Percentiles rank a stretch among this genome's conserved stretches.
phyloP scores from a whole-genome alignment of 2,888 invertebrate species.

The Scaptomyza reducta region DNA sequence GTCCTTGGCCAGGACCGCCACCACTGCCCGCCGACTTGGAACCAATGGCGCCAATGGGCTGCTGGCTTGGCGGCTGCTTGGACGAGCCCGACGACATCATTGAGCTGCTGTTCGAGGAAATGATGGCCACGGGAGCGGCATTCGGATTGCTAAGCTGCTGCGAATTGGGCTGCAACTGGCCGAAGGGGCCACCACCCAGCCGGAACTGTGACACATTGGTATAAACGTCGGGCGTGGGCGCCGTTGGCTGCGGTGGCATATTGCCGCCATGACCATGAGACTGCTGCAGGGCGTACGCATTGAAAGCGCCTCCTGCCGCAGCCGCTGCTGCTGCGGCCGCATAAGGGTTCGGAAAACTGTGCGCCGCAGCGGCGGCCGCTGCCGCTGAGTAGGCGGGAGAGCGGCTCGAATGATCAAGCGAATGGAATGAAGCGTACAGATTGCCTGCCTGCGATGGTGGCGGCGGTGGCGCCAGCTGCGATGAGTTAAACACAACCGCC shows the following conservation, averaged over 20 bases:
- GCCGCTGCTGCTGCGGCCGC: slow-evolving; percentile 78
- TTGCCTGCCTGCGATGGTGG: slow-evolving; percentile 89
- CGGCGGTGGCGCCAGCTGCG: slow-evolving; percentile 88
- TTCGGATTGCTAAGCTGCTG: slow-evolving; percentile 92
- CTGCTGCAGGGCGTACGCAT: slow-evolving; percentile 87
- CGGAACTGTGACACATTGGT: slow-evolving; percentile 87
- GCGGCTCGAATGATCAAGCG: slow-evolving; percentile 88
- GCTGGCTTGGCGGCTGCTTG: slow-evolving; percentile 89
- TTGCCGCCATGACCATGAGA: slow-evolving; percentile 77
- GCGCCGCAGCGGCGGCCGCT: slow-evolving; percentile 86
- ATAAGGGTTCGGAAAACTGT: slow-evolving; percentile 86
- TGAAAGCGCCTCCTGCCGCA: slow-evolving; percentile 87
- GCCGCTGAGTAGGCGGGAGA: slow-evolving; percentile 93
- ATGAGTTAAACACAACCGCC: slow-evolving; percentile 90
- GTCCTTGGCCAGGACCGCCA: slow-evolving; percentile 69
- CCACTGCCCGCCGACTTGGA: slow-evolving; percentile 81
- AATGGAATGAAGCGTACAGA: slow-evolving; percentile 92
- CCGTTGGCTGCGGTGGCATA: slow-evolving; percentile 86
- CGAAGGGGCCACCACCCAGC: slow-evolving; percentile 86
- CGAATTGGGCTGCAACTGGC: slow-evolving; percentile 86
- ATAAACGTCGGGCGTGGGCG: slow-evolving; percentile 89
- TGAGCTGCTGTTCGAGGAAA: slow-evolving; percentile 94
- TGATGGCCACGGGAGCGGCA: slow-evolving; percentile 88
- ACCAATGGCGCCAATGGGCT: slow-evolving; percentile 93
- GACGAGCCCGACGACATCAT: slow-evolving; percentile 95